Percentiles rank a stretch among this genome's conserved stretches.
Evolutionary conservation across 2,888 invertebrate species (phyloP).

Genomic region (Noctua fimbriata): DNA sequence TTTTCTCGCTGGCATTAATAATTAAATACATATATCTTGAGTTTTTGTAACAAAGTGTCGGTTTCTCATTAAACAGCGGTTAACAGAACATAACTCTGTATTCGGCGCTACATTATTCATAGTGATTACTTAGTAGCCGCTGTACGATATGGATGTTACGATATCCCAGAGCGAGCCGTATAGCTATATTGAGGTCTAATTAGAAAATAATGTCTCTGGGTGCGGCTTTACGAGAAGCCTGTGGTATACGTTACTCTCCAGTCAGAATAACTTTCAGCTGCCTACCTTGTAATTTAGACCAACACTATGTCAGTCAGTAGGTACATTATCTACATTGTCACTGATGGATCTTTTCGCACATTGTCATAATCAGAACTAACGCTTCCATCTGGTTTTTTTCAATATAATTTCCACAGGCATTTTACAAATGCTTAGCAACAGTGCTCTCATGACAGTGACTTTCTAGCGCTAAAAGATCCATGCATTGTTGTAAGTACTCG

Average conservation of each 20-base stretch:
- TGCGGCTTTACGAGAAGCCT: neutral
- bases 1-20: neutral
- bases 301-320: neutral
- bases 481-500: neutral
- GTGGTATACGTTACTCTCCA: neutral
- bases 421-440: neutral
- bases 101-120: slow-evolving; percentile 40
- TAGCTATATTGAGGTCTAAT: neutral
- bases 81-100: slow-evolving; percentile 12
- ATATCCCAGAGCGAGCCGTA: no score
- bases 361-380: neutral
- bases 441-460: neutral
- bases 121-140: slow-evolving; percentile 25
- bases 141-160: neutral
- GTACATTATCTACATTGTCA: neutral
- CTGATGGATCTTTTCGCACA: neutral
- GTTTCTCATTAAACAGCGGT: slow-evolving; percentile 15
- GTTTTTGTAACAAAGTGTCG: neutral
- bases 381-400: neutral
- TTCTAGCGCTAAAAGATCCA: neutral
- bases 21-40: neutral
- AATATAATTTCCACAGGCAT: neutral
- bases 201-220: neutral
- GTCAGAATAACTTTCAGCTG: neutral
- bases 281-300: neutral